Base-by-base conservation (phyloP, 2,888 invertebrate species). In the Drosophila hawaiiensis region DNA sequence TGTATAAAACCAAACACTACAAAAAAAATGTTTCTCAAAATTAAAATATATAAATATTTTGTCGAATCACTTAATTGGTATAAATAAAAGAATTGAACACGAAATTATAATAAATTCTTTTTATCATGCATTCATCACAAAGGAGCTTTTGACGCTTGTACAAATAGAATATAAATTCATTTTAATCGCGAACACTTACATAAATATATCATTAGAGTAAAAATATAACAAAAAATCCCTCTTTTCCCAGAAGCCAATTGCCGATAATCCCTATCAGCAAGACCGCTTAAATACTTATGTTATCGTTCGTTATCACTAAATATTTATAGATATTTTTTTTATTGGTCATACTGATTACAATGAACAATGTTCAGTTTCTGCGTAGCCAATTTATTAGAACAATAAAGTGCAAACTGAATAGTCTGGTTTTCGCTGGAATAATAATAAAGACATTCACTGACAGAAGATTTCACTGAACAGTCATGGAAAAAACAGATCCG, bases 401-500 rank as follows among this genome's bases (percentile, higher is more conserved):
- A 49, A 61, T 33, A 54, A 39, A 54, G 29, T 3, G 37, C 64
- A 3, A 71, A 16, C 19, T 16, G 37, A 25, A 39, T 28, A 33
- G 72, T 72, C 39, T 31, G 9, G 33, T 35, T 35, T 47, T 6
- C 1, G 19, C 6, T 12, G n/a, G 4, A n/a, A 41, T 25, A 43
- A 16, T 33, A 43, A n/a, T 64, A 19, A 1, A 29, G 12, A 52
- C 12, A 9, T 16, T 47, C 22, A 25, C 9, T 49, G 14, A 12
- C 14, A 53, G n/a, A 19, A n/a, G 22, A 3, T 19, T 0, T 16
- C n/a, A 28, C n/a, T 33, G 19, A 39, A 14, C 7, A 52, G 47
- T 28, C 12, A 43, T 72, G 78, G 78, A 77, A 14, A 78, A 59
- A 3, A 19, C 47, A 4, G 39, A 63, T 1, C 79, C 62, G 0